Percentiles rank a stretch among this genome's conserved stretches.
Conservation (phyloP, 2,797 vertebrate species). For the Dendrocincla tyrannina region DNA sequence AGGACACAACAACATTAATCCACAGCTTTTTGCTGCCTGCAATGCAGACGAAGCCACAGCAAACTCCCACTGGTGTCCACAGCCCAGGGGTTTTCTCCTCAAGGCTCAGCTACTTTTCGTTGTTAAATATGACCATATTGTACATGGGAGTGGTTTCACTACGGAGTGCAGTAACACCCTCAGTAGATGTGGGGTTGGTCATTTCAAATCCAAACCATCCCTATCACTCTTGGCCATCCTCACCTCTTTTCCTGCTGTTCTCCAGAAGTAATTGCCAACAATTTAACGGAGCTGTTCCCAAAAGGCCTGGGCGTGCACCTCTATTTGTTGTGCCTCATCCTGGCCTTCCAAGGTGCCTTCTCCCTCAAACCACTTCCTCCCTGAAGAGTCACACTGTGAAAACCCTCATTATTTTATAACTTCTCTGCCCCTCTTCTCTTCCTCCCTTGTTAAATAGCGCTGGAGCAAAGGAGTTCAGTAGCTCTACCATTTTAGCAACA, state of each 20-base stretch:
- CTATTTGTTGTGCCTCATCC: not conserved
- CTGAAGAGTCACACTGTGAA: conserved; percentile 41
- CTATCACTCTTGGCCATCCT: not conserved
- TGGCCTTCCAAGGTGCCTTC: not conserved
- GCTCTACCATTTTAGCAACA: conserved; percentile 73
- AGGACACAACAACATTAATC: not conserved
- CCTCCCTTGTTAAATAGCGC: conserved; percentile 67
- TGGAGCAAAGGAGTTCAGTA: conserved; percentile 70
- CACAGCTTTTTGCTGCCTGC: not conserved
- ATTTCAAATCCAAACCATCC: not conserved
- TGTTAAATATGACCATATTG: not conserved
- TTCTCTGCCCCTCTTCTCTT: conserved; percentile 54
- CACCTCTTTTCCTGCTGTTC: not conserved
- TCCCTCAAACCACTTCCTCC: not conserved
- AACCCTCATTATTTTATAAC: conserved; percentile 75
- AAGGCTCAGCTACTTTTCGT: not conserved
- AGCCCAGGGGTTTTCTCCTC: not conserved
- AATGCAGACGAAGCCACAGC: rapidly evolving
- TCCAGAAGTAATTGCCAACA: not conserved
- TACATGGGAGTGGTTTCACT: not conserved
- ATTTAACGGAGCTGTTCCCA: rapidly evolving
- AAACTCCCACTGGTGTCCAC: not conserved
- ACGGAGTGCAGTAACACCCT: not conserved
- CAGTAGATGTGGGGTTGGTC: not conserved
- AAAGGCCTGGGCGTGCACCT: not conserved